These are phyloP conservation scores for Pollenia angustigena DNA, from an alignment of 2,888 invertebrate species.

Conservation along the genomic window DNA sequence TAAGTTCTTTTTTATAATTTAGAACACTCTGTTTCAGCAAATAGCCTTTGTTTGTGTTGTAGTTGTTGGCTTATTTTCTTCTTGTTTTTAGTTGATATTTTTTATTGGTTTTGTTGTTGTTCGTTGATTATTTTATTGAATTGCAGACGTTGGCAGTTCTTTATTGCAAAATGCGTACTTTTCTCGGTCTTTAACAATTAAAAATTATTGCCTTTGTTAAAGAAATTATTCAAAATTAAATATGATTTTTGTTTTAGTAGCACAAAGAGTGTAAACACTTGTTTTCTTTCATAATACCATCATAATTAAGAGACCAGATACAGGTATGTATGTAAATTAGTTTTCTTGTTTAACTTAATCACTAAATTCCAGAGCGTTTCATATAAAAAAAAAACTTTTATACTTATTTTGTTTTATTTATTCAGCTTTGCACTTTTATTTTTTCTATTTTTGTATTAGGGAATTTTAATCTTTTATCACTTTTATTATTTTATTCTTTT, in stretches of 20 bases:
- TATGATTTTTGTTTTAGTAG: background rate
- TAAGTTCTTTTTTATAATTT: constrained; percentile 19
- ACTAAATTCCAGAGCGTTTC: constrained; percentile 34
- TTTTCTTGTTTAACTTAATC: constrained; percentile 25
- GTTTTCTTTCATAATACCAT: constrained; percentile 34
- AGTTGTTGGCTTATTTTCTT: constrained; percentile 19
- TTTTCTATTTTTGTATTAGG: background rate
- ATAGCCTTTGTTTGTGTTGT: too few relatives aligned
- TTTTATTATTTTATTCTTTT: constrained; percentile 31
- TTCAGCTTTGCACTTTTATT: constrained; percentile 31
- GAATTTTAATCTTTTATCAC: constrained; percentile 48
- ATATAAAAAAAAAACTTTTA: background rate
- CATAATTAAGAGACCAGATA: constrained; percentile 29
- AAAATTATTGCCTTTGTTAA: background rate
- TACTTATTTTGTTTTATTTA: constrained; percentile 29
- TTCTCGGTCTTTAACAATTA: constrained; percentile 7
- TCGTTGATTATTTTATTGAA: constrained; percentile 49
- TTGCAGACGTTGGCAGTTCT: constrained; percentile 70
- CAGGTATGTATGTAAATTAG: constrained; percentile 1
- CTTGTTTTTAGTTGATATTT: constrained; percentile 13
- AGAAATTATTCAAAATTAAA: background rate
- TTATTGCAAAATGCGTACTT: constrained; percentile 48
- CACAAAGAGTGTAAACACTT: constrained; percentile 19
- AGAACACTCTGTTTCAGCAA: constrained; percentile 29
- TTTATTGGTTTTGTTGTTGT: constrained; percentile 11